A percentile compares a stretch with the other conserved stretches of the same genome.
Evolutionary conservation across 2,113 vertebrate species (phyloP).

Genomic region (Cyphomyrus discorhynchus): DNA sequence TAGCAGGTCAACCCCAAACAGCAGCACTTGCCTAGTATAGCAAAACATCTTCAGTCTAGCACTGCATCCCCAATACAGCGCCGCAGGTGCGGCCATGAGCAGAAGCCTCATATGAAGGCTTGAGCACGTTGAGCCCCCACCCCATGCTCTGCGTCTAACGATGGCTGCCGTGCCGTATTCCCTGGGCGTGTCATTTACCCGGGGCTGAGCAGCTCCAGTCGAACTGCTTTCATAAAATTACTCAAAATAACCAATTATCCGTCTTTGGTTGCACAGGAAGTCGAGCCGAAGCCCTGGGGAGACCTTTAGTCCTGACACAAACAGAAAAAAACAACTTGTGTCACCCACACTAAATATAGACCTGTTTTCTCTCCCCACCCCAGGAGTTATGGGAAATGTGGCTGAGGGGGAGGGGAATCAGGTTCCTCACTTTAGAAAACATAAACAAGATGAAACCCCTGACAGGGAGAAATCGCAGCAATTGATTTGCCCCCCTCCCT

Average conservation of each 20-base stretch:
- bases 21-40: background rate
- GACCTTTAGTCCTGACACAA: conserved; percentile 22
- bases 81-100: background rate
- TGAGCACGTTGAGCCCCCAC: conserved; percentile 18
- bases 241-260: conserved; percentile 71
- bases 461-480: background rate
- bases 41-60: background rate
- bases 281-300: conserved; percentile 13
- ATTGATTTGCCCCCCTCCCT: background rate
- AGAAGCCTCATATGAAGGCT: background rate
- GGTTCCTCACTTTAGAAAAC: conserved; percentile 9
- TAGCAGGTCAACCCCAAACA: too few species aligned
- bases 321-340: conserved; percentile 13
- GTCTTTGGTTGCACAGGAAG: conserved; percentile 40
- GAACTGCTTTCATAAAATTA: conserved; percentile 63
- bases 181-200: conserved; percentile 59
- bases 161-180: conserved; percentile 49
- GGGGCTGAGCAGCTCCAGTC: conserved; percentile 59
- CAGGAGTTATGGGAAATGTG: background rate
- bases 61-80: background rate
- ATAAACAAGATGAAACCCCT: conserved; percentile 9
- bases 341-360: conserved; percentile 47
- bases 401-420: background rate
- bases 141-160: conserved; percentile 43
- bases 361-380: background rate